phyloP scores from a whole-genome alignment of 2,797 vertebrate genomes.

The Pristis pectinata region DNA sequence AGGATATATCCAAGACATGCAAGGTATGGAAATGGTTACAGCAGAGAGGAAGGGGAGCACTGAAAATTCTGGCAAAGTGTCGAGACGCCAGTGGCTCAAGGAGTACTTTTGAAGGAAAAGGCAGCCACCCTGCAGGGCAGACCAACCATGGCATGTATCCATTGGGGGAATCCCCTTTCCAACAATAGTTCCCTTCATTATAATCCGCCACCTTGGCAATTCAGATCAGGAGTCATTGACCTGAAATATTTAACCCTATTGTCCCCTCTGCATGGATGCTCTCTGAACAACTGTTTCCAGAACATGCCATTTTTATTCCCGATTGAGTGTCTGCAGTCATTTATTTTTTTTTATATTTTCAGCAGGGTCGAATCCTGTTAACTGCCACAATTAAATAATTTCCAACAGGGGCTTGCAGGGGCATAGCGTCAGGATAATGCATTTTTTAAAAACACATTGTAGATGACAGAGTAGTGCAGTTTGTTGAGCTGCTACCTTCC shows the following conservation, averaged over 20 bases:
- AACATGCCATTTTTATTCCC: not conserved
- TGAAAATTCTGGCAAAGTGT: not conserved
- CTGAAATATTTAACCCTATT: not conserved
- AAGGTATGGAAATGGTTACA: not conserved
- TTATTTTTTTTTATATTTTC: not conserved
- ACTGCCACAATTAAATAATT: not conserved
- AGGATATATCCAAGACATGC: not conserved
- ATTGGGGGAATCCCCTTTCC: too few species aligned
- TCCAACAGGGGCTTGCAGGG: not conserved
- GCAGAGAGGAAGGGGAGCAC: not conserved
- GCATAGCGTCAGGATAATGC: not conserved
- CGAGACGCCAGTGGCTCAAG: not conserved
- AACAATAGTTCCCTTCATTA: not conserved
- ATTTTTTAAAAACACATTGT: not conserved
- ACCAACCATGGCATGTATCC: not conserved
- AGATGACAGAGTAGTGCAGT: too few species aligned
- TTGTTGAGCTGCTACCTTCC: too few species aligned
- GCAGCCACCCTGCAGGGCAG: not conserved
- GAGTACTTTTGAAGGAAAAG: not conserved
- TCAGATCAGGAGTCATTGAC: not conserved
- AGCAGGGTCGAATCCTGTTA: not conserved
- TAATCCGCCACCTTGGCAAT: not conserved
- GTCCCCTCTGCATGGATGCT: not conserved
- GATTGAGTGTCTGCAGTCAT: not conserved
- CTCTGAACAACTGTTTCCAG: not conserved